Conservation (phyloP, 2,888 invertebrate species). For the Eristalis arbustorum region DNA sequence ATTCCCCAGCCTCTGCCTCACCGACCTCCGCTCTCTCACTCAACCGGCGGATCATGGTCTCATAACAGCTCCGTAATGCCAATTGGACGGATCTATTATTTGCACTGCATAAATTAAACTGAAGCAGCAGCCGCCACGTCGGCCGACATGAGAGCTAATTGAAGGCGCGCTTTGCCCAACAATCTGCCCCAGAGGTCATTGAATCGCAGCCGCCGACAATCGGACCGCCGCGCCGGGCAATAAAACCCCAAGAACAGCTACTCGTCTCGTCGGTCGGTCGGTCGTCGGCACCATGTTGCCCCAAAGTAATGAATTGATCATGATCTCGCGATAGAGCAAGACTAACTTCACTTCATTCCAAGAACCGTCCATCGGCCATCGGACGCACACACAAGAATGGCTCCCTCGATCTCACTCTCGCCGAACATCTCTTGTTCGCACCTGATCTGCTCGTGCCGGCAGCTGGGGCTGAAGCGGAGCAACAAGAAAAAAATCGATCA, state of each 20-base stretch:
- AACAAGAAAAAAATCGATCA: not conserved
- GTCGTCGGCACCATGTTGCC: constrained; percentile 8
- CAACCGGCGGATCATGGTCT: constrained; percentile 22
- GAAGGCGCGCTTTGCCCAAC: constrained; percentile 22
- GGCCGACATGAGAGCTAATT: constrained; percentile 41
- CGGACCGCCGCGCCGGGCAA: constrained; percentile 21
- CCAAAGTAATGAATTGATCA: constrained; percentile 66
- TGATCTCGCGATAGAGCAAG: constrained; percentile 62
- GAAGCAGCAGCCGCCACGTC: not conserved
- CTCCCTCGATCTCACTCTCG: constrained; percentile 25
- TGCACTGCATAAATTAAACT: constrained; percentile 64
- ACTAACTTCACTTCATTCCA: constrained; percentile 61
- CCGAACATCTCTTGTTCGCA: constrained; percentile 58
- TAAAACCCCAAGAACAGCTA: constrained; percentile 31
- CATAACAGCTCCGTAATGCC: constrained; percentile 55
- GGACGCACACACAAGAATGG: constrained; percentile 7
- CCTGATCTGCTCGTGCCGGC: constrained; percentile 61
- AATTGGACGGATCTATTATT: constrained; percentile 66
- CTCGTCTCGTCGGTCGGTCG: constrained; percentile 21
- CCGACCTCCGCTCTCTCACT: not conserved
- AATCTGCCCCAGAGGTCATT: constrained; percentile 57
- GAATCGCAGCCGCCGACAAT: constrained; percentile 60
- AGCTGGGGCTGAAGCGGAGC: constrained; percentile 28
- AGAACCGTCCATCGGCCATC: constrained; percentile 49
- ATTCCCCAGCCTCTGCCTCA: constrained; percentile 18